phyloP scores from a whole-genome alignment of 2,113 vertebrate genomes.

The Pterocles burchelli region DNA sequence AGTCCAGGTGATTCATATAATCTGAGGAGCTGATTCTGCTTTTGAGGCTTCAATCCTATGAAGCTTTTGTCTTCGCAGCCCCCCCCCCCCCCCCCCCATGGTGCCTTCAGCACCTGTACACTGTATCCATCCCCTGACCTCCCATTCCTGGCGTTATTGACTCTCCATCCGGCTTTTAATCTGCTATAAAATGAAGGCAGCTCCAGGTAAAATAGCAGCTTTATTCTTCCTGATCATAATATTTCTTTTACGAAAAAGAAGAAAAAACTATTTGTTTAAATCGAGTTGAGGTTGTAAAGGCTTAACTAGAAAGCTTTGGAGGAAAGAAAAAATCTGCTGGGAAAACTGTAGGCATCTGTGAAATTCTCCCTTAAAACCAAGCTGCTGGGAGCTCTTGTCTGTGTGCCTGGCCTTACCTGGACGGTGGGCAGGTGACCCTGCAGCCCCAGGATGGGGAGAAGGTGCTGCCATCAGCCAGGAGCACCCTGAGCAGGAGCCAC shows the following conservation, averaged over 20 bases:
- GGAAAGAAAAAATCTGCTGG: neutral
- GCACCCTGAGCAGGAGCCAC: neutral
- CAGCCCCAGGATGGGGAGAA: neutral
- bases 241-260: neutral
- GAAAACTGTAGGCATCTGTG: neutral
- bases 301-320: constrained; percentile 7
- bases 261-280: neutral
- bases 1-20: neutral
- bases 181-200: constrained; percentile 31
- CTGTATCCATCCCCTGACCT: neutral
- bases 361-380: neutral
- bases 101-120: neutral
- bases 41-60: neutral
- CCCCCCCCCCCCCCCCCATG: neutral
- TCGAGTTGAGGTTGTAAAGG: neutral
- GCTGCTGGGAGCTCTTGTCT: neutral
- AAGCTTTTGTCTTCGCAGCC: constrained; percentile 1
- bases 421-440: neutral
- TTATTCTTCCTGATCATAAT: neutral
- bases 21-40: neutral
- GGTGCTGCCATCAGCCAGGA: neutral
- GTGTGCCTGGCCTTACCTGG: rapidly evolving
- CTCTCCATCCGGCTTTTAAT: neutral
- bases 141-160: neutral
- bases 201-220: neutral